Evolutionary conservation across 1,140 invertebrate species (phyloP), one percentile per base, ranked within the genome.

Genomic region (Penaeus indicus): DNA sequence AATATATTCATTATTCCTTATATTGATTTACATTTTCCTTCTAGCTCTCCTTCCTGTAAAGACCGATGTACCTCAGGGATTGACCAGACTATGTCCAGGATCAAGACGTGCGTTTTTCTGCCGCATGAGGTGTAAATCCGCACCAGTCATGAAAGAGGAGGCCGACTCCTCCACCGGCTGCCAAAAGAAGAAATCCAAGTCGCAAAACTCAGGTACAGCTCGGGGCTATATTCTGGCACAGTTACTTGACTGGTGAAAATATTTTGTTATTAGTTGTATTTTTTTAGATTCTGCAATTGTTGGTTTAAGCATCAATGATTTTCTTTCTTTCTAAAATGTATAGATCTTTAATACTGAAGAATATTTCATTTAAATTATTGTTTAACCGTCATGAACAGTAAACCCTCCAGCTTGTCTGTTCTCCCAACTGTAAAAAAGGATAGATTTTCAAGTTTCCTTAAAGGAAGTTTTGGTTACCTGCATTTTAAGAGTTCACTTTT

Each of bases 101-200:
- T 96, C 97, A 1, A 93, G 97, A 32, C 94, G 98, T 42, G 98
- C 97, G 0, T 99, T 98, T 92, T 98, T 98, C 92, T 99, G 97
- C 92, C 95, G 97, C 47, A 98, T 98, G 96, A 98, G 98, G 92
- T 95, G 95, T 91, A 90, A 90, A 69, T 90, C 89, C 5, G 72
- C 85, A 91, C 92, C 5, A 90, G 92, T 90, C 19, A 27, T 90
- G 67, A 90, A 90, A 62, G 89, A 90, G 42, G 89, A 90, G 62
- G 89, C 89, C 10, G 89, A 90, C 62, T 86, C 89, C 5, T 86
- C 89, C 32, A 90, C 89, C 22, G 89, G 89, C 27, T 90, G 89
- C 61, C 89, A 83, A 11, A 90, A 87, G 69, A 90, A 90, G 75
- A 90, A 87, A 54, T 85, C 83, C 47, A 90, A 90, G 62, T 86